Evolutionary conservation across 2,797 vertebrate genomes (phyloP), one percentile per base, ranked within the genome.

Genomic region (Neomorphus geoffroyi): DNA sequence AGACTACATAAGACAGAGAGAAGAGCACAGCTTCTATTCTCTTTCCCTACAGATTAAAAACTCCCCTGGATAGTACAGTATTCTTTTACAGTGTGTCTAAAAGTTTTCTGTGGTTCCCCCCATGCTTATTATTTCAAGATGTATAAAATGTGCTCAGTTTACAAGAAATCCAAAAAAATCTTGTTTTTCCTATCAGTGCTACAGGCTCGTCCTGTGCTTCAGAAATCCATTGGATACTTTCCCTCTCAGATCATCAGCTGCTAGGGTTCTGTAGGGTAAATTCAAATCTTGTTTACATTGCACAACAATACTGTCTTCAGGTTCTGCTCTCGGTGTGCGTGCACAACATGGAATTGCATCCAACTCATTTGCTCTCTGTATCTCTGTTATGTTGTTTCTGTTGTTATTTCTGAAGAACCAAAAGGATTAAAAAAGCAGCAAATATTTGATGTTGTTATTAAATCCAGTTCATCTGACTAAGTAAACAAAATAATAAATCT

Each of bases 401-500:
- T 82, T 86, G 60, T 33, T 91, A 46, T 72, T 95, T 95, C 80
- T 79, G 75, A 92, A 90, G 91, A 94, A 93, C 80, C 92, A 89
- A 93, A 86, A 80, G 91, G 91, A 93, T 94, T 95, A 23, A 61
- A 88, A 90, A 85, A 9, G 13, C 75, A 91, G 85, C 32, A 75
- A 91, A 86, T 65, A 66, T 92, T 88, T 82, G 80, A 83, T 86
- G 88, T 61, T 88, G 88, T 84, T 91, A 72, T 72, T 91, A 88
- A 93, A 77, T n/a, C 41, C 79, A 62, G 41, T 72, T 83, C 91
- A 61, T 78, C 80, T 85, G 90, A 82, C 84, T 24, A 80, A 83
- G 90, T 94, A 96, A 92, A 94, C 81, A 91, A 71, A 90, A 87
- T 62, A 87, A 95, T 83, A 91, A 92, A 95, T 82, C 71, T 66